phyloP scores from a whole-genome alignment of 2,888 invertebrate genomes.

The Orthonychiurus folsomi region DNA sequence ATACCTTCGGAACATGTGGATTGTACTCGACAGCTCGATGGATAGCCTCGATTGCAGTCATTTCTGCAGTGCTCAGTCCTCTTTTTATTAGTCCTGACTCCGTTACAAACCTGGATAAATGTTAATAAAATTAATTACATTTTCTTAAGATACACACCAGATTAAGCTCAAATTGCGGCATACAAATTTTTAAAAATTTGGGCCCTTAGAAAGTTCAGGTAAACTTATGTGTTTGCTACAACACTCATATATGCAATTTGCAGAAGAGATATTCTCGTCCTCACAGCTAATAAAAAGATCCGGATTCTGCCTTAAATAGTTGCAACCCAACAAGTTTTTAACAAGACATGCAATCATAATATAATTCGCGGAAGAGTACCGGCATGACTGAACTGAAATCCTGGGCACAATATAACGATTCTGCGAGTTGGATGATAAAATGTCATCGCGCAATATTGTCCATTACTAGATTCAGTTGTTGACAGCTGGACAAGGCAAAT shows the following conservation, averaged over 20 bases:
- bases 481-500: no score
- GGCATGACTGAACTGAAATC: no score
- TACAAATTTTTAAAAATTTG: neutral
- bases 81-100: slow-evolving; percentile 53
- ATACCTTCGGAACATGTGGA: slow-evolving; percentile 85
- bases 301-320: no score
- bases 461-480: no score
- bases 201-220: neutral
- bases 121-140: slow-evolving; percentile 8
- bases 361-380: no score
- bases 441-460: no score
- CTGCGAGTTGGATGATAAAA: no score
- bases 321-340: no score
- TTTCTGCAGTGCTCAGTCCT: slow-evolving; percentile 63
- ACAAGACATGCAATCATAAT: no score
- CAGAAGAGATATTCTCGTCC: no score
- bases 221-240: neutral
- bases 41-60: slow-evolving; percentile 86
- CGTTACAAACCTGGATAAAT: slow-evolving; percentile 57
- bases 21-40: slow-evolving; percentile 95
- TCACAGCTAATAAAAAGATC: no score
- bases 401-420: no score
- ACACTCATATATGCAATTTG: neutral
- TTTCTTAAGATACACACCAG: neutral
- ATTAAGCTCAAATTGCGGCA: neutral